phyloP scores from a whole-genome alignment of 2,113 vertebrate species.

The Monopterus albus region DNA sequence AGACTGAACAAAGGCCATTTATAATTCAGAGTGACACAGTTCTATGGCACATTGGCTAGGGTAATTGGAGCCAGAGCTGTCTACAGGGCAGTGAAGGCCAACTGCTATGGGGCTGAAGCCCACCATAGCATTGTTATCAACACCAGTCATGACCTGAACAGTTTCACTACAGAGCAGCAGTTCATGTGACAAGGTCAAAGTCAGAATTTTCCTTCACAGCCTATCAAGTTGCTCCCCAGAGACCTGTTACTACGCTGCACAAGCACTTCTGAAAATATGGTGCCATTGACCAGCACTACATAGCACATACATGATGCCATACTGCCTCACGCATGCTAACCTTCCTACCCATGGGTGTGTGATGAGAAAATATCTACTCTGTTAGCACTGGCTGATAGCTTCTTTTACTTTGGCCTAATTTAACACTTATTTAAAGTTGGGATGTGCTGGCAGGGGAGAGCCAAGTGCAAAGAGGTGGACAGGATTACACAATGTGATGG shows the following conservation, averaged over 20 bases:
- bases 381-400: slow-evolving; percentile 54
- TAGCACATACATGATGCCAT: not conserved
- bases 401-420: slow-evolving; percentile 73
- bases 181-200: slow-evolving; percentile 67
- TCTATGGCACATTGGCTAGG: slow-evolving; percentile 68
- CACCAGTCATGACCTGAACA: slow-evolving; percentile 52
- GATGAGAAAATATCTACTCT: slow-evolving; percentile 56
- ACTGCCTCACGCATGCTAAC: slow-evolving; percentile 25
- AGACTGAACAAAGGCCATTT: slow-evolving; percentile 80
- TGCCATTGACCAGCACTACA: slow-evolving; percentile 2
- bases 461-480: slow-evolving; percentile 56
- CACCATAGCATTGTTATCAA: slow-evolving; percentile 50
- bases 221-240: slow-evolving; percentile 61
- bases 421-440: slow-evolving; percentile 75
- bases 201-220: slow-evolving; percentile 58
- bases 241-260: slow-evolving; percentile 39
- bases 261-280: slow-evolving; percentile 43
- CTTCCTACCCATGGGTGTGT: slow-evolving; percentile 33
- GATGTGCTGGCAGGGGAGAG: slow-evolving; percentile 28
- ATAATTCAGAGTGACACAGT: slow-evolving; percentile 80
- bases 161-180: slow-evolving; percentile 59
- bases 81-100: slow-evolving; percentile 54
- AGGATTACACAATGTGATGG: slow-evolving; percentile 52
- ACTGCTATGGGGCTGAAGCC: slow-evolving; percentile 43
- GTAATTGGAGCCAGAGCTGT: slow-evolving; percentile 74